Base-by-base conservation (phyloP, 2,888 invertebrate genomes). In the Pandemis corylana region DNA sequence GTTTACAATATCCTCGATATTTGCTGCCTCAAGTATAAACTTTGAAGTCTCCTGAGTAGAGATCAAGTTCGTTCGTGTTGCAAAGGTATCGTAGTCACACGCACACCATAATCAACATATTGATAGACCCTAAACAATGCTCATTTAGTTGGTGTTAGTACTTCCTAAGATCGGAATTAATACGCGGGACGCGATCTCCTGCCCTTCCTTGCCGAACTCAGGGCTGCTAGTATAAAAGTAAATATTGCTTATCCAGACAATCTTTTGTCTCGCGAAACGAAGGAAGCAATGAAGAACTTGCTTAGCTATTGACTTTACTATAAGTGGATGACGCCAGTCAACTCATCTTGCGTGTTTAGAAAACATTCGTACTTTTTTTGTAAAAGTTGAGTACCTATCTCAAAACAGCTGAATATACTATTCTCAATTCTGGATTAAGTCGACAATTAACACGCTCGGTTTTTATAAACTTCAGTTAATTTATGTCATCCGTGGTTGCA, bases 121-220 rank as follows among this genome's bases (percentile, higher is more conserved):
- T 75, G 75, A 77, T 76, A 69, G 71, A 67, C 49, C 72, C 71
- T 74, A 74, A 78, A 78, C 77, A 78, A 77, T 69, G 69, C 76
- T 74, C 77, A 70, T 76, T 77, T 77, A 75, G 76, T 59, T 53
- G 64, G 49, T 49, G 65, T 69, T 76, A 72, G 66, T 70, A 69
- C 72, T 70, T 62, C 41, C 61, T 63, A 75, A 75, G 75, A 71
- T 68, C 71, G 71, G 75, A 73, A 77, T 76, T 75, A 76, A 78
- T 76, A 76, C 71, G 63, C 59, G 70, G 59, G 69, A 70, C 74
- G 66, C 67, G 67, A 75, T 71, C 75, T 70, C 61, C 66, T 64
- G 73, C 69, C 68, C 73, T 66, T 66, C 53, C 66, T 71, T 13
- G 41, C 20, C 1, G 13, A 56, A 42, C 7, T 67, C 20, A 75